Conservation (phyloP, 1,140 invertebrate genomes). For the Aphelinus certus region DNA sequence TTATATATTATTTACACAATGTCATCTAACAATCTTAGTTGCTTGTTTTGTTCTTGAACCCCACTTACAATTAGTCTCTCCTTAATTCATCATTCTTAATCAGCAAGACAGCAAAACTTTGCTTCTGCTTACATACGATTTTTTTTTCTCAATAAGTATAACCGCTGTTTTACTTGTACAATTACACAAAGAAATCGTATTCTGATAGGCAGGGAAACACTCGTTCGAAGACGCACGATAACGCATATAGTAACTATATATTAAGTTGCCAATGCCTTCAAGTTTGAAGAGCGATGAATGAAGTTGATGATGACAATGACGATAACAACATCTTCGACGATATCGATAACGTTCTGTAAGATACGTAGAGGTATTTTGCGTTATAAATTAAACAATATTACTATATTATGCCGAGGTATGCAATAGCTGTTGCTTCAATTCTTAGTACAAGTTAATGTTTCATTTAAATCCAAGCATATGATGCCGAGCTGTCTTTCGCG, state of each 20-base stretch:
- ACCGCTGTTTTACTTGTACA: conserved; percentile 4
- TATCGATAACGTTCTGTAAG: conserved; percentile 46
- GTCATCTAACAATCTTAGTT: conserved; percentile 15
- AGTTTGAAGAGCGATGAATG: conserved; percentile 49
- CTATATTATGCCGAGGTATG: conserved; percentile 17
- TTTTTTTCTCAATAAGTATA: conserved; percentile 8
- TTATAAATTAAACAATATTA: conserved; percentile 30
- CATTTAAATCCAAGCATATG: background rate
- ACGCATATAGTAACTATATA: conserved; percentile 30
- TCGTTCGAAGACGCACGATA: conserved; percentile 22
- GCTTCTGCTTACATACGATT: background rate
- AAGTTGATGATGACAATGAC: conserved; percentile 27
- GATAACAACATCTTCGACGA: conserved; percentile 42
- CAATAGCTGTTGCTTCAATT: background rate
- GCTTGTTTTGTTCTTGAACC: conserved; percentile 8
- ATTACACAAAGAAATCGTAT: conserved; percentile 18
- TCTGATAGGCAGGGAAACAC: background rate
- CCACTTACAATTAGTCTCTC: background rate
- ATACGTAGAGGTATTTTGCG: conserved; percentile 52
- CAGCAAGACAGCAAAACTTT: background rate
- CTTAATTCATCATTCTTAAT: background rate
- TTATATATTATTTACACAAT: conserved; percentile 38
- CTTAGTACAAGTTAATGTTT: background rate
- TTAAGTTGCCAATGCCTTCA: conserved; percentile 60
- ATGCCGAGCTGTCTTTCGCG: too few relatives aligned